phyloP scores from a whole-genome alignment of 2,797 vertebrate genomes.

The Todus mexicanus region DNA sequence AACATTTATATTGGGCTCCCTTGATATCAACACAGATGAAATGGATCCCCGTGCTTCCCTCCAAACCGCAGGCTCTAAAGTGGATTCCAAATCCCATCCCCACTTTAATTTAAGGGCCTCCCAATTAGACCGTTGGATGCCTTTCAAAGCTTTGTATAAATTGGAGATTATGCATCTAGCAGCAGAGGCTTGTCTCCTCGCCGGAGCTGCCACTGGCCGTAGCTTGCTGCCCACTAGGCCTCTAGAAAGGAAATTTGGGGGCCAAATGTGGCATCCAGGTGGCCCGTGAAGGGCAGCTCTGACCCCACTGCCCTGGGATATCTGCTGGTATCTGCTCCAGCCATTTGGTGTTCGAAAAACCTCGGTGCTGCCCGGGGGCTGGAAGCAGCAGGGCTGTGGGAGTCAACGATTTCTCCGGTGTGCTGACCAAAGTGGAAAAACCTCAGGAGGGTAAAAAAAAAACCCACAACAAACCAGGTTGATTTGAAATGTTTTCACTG shows the following conservation, averaged over 20 bases:
- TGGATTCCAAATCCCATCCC: constrained; percentile 58
- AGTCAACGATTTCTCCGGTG: rapidly evolving
- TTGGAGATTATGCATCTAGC: constrained; percentile 20
- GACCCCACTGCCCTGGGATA: rapidly evolving
- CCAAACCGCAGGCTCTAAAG: constrained; percentile 55
- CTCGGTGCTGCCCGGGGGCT: neutral
- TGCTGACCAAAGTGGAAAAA: neutral
- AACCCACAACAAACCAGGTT: neutral
- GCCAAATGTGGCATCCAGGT: rapidly evolving
- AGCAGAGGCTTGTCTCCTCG: neutral
- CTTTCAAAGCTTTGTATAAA: constrained; percentile 54
- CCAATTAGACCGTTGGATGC: constrained; percentile 42
- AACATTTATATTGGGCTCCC: constrained; percentile 43
- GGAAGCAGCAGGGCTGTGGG: neutral
- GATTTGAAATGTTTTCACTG: neutral
- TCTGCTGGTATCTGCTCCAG: neutral
- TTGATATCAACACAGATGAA: constrained; percentile 50
- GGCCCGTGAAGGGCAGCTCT: neutral
- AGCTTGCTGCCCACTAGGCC: neutral
- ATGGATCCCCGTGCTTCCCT: constrained; percentile 50
- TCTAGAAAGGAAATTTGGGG: rapidly evolving
- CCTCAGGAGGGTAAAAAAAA: neutral
- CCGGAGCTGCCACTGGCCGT: neutral
- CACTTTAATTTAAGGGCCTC: constrained; percentile 58
- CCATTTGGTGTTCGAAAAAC: rapidly evolving